Evolutionary conservation across 2,113 vertebrate species (phyloP).

Genomic region (Oxygymnocypris stewartii): DNA sequence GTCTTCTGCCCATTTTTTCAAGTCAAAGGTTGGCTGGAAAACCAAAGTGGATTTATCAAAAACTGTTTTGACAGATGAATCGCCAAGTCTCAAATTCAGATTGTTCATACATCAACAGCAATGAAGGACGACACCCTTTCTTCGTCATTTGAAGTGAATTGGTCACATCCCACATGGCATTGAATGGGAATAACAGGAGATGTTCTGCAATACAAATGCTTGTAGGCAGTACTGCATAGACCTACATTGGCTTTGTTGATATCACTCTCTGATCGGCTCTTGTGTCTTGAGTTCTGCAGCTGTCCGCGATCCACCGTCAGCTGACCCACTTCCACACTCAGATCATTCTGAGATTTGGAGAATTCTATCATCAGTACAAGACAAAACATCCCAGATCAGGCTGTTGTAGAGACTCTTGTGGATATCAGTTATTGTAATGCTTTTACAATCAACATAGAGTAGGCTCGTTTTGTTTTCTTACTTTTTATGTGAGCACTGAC

Average conservation of each 20-base stretch:
- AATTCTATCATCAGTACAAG: constrained; percentile 74
- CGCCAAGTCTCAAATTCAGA: no score
- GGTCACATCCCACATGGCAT: no score
- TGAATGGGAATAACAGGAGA: neutral
- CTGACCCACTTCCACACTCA: constrained; percentile 73
- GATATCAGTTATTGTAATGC: neutral
- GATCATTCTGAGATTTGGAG: constrained; percentile 88
- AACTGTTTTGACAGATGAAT: no score
- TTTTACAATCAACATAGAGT: neutral
- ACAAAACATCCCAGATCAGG: neutral
- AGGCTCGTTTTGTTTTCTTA: constrained; percentile 70
- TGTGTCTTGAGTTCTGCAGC: constrained; percentile 61
- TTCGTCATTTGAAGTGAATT: no score
- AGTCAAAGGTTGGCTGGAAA: no score
- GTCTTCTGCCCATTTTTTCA: no score
- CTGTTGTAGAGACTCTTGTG: neutral
- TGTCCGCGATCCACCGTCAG: constrained; percentile 65
- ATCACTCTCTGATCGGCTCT: constrained; percentile 77
- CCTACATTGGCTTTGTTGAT: neutral
- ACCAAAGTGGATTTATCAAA: no score
- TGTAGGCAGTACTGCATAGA: neutral
- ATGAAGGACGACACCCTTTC: neutral
- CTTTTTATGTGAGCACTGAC: constrained; percentile 84
- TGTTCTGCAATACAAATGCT: neutral
- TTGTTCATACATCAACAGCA: neutral